These are phyloP conservation scores for Pollenia amentaria DNA, from an alignment of 2,888 invertebrate species.

Conservation along the genomic window DNA sequence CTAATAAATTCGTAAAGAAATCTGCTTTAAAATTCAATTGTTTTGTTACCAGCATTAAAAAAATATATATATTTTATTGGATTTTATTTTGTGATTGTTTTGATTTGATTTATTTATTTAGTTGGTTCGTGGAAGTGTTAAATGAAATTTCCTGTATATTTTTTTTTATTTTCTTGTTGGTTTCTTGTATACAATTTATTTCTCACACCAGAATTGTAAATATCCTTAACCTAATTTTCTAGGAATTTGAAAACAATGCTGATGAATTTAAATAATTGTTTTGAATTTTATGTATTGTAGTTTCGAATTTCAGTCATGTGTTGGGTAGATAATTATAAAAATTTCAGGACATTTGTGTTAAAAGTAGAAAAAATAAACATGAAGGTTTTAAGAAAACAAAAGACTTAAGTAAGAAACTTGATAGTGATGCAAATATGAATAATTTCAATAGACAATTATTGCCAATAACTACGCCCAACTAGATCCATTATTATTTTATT, in stretches of 20 bases:
- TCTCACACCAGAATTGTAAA: conserved; percentile 48
- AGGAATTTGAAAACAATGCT: conserved; percentile 41
- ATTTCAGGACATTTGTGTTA: too few relatives aligned
- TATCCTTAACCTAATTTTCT: conserved; percentile 47
- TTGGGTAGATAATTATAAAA: neutral
- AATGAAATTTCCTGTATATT: conserved; percentile 68
- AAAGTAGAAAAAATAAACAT: neutral
- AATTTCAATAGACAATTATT: neutral
- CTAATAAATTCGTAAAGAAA: conserved; percentile 57
- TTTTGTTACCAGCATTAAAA: conserved; percentile 43
- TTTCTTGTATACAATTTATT: conserved; percentile 44
- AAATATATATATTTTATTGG: conserved; percentile 23
- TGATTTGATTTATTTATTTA: conserved; percentile 59
- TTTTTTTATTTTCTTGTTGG: conserved; percentile 2
- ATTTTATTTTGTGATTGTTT: conserved; percentile 25
- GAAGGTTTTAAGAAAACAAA: neutral
- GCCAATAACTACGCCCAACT: too few relatives aligned
- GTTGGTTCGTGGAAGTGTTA: conserved; percentile 68
- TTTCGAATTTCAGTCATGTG: conserved; percentile 37
- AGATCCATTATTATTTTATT: too few relatives aligned
- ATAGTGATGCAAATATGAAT: neutral
- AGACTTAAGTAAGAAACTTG: conserved; percentile 43
- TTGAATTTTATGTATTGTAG: neutral
- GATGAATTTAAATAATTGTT: neutral
- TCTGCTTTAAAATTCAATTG: conserved; percentile 46